These are phyloP conservation scores for Cygnus olor DNA, from an alignment of 2,797 vertebrate genomes.

Conservation along the genomic window DNA sequence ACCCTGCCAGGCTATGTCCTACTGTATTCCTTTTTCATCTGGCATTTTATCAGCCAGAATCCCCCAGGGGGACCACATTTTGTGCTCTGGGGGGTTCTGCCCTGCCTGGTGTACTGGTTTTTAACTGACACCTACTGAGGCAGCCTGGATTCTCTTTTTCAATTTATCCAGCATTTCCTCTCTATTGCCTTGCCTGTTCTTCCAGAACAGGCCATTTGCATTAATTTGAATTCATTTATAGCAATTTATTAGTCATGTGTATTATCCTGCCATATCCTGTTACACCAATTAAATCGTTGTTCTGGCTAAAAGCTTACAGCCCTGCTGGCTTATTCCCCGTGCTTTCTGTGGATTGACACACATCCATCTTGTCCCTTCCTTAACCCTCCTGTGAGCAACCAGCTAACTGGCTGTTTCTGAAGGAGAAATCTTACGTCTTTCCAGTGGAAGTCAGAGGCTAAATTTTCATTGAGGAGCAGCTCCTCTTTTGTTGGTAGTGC, in stretches of 20 bases:
- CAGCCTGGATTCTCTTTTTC: not conserved
- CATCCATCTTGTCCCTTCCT: not conserved
- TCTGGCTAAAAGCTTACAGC: not conserved
- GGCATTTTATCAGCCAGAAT: not conserved
- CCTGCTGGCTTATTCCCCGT: not conserved
- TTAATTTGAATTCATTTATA: slow-evolving; percentile 25
- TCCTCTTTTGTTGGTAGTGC: not conserved
- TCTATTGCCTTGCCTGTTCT: slow-evolving; percentile 18
- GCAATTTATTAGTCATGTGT: not conserved
- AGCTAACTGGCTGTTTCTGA: not conserved
- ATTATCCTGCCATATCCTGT: not conserved
- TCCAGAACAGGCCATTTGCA: slow-evolving; percentile 9
- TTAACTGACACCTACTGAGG: not conserved
- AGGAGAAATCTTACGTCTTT: not conserved
- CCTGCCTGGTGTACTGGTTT: not conserved
- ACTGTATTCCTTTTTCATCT: not conserved
- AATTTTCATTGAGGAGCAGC: not conserved
- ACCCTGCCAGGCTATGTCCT: not conserved
- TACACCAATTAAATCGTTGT: not conserved
- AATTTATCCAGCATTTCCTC: slow-evolving; percentile 53
- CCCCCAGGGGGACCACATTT: not conserved
- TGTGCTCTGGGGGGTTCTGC: not conserved
- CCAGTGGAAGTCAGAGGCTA: not conserved
- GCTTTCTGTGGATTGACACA: not conserved
- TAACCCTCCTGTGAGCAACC: not conserved